Evolutionary conservation across 1,140 invertebrate species (phyloP), one percentile per base, ranked within the genome.

Genomic region (Leptopilina boulardi): DNA sequence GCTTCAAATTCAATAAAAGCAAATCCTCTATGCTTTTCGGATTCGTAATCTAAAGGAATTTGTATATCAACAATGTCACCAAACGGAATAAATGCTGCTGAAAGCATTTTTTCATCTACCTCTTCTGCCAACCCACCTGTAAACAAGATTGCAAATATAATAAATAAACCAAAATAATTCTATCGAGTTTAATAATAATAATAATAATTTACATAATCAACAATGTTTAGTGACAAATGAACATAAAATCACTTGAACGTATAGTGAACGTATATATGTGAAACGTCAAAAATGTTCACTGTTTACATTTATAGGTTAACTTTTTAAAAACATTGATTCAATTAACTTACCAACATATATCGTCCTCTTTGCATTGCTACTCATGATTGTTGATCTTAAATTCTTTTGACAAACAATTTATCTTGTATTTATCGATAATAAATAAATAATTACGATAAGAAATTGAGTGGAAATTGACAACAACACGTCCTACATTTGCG

Each of bases 1-100:
- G 93, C 93, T 92, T 99, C 99, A 92, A 98, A 99, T 92, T 99
- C 99, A 82, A 99, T 95, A 90, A 99, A 99, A 1, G 98, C 98
- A 92, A 99, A 99, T 54, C 98, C 98, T 89, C 98, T 93, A 87
- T 99, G 98, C 87, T 98, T 98, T 89, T 99, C 97, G 76, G 95
- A 97, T 91, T 99, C 98, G 93, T 99, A 99, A 92, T 99, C 98
- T 23, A 99, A 91, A 38, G 99, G 99, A 88, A 99, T 98, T 91
- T 99, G 97, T 30, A 99, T 95, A 90, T 99, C 98, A 42, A 98
- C 94, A 71, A 99, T 95, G 88, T 99, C 99, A 13, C 99, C 99
- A 91, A 99, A 99, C 15, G 98, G 98, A 83, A 99, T 97, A 87
- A 99, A 99, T 0, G 98, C 98, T 78, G 97, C 97, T 89, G 98